Evolutionary conservation across 2,888 invertebrate species (phyloP).

Genomic region (Brenthis hecate): DNA sequence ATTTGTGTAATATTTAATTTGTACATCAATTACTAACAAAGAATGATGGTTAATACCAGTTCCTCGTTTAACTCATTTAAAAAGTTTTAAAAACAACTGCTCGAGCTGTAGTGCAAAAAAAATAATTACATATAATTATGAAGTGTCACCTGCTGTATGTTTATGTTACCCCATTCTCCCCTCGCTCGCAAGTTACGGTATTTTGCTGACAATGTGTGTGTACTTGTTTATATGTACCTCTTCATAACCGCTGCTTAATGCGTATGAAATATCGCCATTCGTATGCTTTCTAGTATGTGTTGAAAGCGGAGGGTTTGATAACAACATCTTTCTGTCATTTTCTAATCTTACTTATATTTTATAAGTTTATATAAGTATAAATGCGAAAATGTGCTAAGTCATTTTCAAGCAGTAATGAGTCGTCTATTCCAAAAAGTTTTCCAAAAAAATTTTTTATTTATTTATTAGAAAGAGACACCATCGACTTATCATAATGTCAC

Average conservation of each 20-base stretch:
- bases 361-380: background rate
- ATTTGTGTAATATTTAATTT: slow-evolving; percentile 2
- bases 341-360: slow-evolving; percentile 1
- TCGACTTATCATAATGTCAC: too few species aligned
- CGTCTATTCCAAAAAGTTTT: too few species aligned
- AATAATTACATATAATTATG: slow-evolving; percentile 41
- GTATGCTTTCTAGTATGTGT: slow-evolving; percentile 10
- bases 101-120: slow-evolving; percentile 32
- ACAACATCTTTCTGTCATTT: background rate
- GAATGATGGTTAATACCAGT: slow-evolving; percentile 24
- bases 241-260: slow-evolving; percentile 29
- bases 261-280: slow-evolving; percentile 16
- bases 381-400: too few species aligned
- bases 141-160: slow-evolving; percentile 43
- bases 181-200: slow-evolving; percentile 32
- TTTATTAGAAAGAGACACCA: too few species aligned
- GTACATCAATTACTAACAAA: slow-evolving; percentile 13
- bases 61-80: slow-evolving; percentile 30
- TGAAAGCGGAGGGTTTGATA: slow-evolving; percentile 14
- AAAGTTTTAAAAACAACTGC: slow-evolving; percentile 36
- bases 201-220: slow-evolving; percentile 26
- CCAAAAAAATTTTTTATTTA: too few species aligned
- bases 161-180: slow-evolving; percentile 36
- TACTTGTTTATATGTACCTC: slow-evolving; percentile 22
- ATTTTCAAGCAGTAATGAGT: too few species aligned